Base-by-base conservation (phyloP, 2,888 invertebrate species). In the Eristalinus sepulchralis region DNA sequence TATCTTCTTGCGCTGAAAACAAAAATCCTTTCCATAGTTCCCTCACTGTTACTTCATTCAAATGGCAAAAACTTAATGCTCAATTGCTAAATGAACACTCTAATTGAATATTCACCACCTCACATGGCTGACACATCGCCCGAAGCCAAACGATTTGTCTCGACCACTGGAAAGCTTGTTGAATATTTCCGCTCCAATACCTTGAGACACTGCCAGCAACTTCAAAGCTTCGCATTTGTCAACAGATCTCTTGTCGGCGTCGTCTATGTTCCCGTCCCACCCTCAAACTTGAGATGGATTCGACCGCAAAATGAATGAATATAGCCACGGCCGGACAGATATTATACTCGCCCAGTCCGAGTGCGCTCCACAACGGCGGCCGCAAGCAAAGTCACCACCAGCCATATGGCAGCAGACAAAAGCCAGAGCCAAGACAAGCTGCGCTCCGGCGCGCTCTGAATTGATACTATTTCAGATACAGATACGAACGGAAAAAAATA, bases 401-500 rank as follows among this genome's bases (percentile, higher is more conserved):
- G 27, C 31, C 59, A 27, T 60, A 39, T 59, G 64, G 53, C 22
- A 10, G 66, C 17, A 27, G 62, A 60, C 70, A n/a, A 24, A 67
- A 63, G 55, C 63, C 59, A 27, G 55, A 47, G 39, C 10, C 27
- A 71, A 63, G 55, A 76, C 66, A 67, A 80, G 39, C 67, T 47
- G 39, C 72, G 33, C 53, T 66, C 80, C 17, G 71, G 36, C 34
- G 53, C 59, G 78, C 86, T 86, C 78, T 75, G 71, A 79, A 86
- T 86, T 86, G 71, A 72, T 83, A 78, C 70, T 47, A 75, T 71
- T 83, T 78, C 57, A 71, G 78, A 71, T 68, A 79, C 62, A 78
- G 55, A 78, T 82, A 83, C 82, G 53, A 83, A 70, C 64, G 55
- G 70, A 59, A 67, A 66, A 22, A 81, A 71, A 53, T 71, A 73